Evolutionary conservation across 1,140 invertebrate genomes (phyloP).

Genomic region (Tetraneura akinire): DNA sequence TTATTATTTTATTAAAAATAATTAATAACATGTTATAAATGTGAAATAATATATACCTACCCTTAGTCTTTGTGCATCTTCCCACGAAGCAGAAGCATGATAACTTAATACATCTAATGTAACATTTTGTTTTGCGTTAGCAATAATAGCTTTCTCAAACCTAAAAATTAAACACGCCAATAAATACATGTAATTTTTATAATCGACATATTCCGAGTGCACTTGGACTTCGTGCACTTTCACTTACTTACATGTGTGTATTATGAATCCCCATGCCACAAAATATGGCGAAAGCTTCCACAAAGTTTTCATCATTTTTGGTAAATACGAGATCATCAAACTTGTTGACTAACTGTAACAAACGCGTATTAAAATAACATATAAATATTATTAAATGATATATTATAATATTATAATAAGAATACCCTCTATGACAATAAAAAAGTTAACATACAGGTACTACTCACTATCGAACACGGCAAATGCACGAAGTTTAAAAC

Average conservation of each 20-base stretch:
- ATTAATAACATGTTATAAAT: too few relatives aligned
- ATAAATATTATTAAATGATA: too few relatives aligned
- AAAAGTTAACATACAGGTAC: too few relatives aligned
- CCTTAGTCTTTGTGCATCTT: slow-evolving; percentile 80
- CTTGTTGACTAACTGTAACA: slow-evolving; percentile 82
- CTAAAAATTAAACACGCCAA: slow-evolving; percentile 57
- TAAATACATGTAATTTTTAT: neutral
- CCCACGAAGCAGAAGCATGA: slow-evolving; percentile 87
- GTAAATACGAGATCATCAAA: slow-evolving; percentile 85
- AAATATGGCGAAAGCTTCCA: slow-evolving; percentile 96
- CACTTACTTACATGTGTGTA: slow-evolving; percentile 77
- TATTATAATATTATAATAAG: neutral
- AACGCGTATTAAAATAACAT: neutral
- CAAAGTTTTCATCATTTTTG: slow-evolving; percentile 90
- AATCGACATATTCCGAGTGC: neutral
- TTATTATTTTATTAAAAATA: too few relatives aligned
- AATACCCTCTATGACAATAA: too few relatives aligned
- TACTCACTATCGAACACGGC: too few relatives aligned
- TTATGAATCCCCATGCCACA: slow-evolving; percentile 98
- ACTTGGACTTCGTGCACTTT: neutral
- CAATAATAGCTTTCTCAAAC: slow-evolving; percentile 89
- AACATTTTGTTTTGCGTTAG: slow-evolving; percentile 93
- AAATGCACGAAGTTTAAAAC: too few relatives aligned
- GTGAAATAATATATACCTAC: slow-evolving; percentile 68
- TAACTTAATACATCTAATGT: slow-evolving; percentile 94